A percentile compares a stretch with the other conserved stretches of the same genome.
These are phyloP conservation scores for Caenorhabditis sp. DNA, from an alignment of 2,888 invertebrate species.

Conservation along the genomic window DNA sequence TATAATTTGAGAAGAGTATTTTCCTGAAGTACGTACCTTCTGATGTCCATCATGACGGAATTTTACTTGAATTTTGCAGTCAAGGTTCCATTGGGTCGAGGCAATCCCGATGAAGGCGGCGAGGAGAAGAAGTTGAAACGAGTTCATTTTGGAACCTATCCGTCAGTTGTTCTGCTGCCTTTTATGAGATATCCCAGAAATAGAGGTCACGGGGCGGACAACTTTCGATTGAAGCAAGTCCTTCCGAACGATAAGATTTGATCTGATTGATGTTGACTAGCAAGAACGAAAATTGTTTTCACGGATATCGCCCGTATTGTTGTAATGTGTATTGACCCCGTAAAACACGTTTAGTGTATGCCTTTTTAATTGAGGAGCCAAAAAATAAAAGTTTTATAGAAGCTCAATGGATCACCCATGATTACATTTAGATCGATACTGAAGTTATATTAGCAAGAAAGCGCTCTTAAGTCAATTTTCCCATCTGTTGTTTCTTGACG, in stretches of 20 bases:
- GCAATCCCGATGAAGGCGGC: constrained; percentile 36
- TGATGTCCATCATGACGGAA: constrained; percentile 54
- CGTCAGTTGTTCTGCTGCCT: neutral
- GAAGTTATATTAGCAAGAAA: constrained; percentile 14
- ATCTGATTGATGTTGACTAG: constrained; percentile 29
- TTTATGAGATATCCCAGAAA: constrained; percentile 38
- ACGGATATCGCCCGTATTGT: constrained; percentile 28
- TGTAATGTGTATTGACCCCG: constrained; percentile 16
- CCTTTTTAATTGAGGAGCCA: neutral
- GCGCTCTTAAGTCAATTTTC: constrained; percentile 80
- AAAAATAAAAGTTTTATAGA: neutral
- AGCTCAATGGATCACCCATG: constrained; percentile 19
- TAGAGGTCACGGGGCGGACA: constrained; percentile 54
- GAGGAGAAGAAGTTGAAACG: constrained; percentile 36
- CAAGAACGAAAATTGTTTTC: constrained; percentile 29
- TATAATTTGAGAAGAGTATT: neutral
- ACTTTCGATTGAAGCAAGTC: constrained; percentile 50
- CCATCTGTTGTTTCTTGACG: constrained; percentile 82
- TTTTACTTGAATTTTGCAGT: constrained; percentile 55
- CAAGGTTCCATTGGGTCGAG: constrained; percentile 42
- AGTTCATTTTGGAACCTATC: constrained; percentile 48
- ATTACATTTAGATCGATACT: constrained; percentile 22
- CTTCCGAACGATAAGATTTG: constrained; percentile 49
- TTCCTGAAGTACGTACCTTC: too few relatives aligned
- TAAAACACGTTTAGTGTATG: neutral